Percentiles rank a stretch among this genome's conserved stretches.
Evolutionary conservation across 2,113 vertebrate species (phyloP).

Genomic region (Oncorhynchus nerka): DNA sequence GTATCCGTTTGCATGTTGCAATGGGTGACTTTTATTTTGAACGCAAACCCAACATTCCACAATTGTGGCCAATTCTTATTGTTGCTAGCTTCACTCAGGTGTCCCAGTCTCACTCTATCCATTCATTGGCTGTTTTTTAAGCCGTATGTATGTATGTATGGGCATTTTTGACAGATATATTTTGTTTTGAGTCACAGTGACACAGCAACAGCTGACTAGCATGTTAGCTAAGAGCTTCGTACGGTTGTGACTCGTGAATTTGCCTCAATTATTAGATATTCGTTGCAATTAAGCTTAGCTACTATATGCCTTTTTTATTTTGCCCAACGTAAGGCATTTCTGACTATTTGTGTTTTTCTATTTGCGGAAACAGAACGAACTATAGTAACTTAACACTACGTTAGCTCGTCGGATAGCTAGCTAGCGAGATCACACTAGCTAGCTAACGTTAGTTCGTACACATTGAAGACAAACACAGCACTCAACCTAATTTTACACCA

Average conservation of each 20-base stretch:
- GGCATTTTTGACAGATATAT: too few relatives aligned
- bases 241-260: background rate
- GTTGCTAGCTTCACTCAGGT: too few relatives aligned
- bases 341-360: background rate
- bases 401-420: too few relatives aligned
- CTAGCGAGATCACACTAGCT: background rate
- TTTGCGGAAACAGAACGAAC: background rate
- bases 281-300: background rate
- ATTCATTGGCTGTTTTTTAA: background rate
- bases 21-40: too few relatives aligned
- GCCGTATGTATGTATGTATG: background rate
- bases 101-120: background rate
- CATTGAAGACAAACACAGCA: background rate
- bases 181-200: conserved; percentile 29
- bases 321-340: background rate
- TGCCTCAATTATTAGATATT: background rate
- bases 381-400: background rate
- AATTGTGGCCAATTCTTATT: too few relatives aligned
- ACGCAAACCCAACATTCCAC: too few relatives aligned
- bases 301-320: background rate
- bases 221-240: background rate
- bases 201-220: conserved; percentile 15
- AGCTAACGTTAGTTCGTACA: background rate
- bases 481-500: background rate
- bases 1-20: too few relatives aligned